These are phyloP conservation scores for Perdita meconis DNA, from an alignment of 2,888 invertebrate species.

Conservation along the genomic window DNA sequence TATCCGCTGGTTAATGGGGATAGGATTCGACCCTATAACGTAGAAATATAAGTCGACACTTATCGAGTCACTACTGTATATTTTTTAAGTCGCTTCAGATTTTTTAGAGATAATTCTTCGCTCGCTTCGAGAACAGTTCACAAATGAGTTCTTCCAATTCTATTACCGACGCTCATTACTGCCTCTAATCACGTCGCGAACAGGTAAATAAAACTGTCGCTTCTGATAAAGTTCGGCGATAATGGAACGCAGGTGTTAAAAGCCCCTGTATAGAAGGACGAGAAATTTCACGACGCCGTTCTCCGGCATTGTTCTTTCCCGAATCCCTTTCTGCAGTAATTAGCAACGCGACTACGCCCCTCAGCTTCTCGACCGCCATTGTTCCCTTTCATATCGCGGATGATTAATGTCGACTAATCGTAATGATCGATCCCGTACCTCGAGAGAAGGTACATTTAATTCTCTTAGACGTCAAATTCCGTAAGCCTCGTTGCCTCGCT, in stretches of 20 bases:
- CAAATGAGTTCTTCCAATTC: neutral
- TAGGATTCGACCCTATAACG: too few relatives aligned
- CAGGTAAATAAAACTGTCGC: constrained; percentile 8
- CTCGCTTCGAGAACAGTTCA: neutral
- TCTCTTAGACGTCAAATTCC: constrained; percentile 47
- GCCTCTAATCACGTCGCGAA: constrained; percentile 1
- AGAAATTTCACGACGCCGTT: constrained; percentile 39
- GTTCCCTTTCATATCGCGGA: constrained; percentile 65
- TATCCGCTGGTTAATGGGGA: too few relatives aligned
- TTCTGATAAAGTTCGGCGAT: constrained; percentile 9
- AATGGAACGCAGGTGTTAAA: constrained; percentile 34
- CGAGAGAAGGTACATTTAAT: constrained; percentile 46
- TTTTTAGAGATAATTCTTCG: neutral
- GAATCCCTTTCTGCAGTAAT: constrained; percentile 66
- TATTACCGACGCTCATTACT: neutral
- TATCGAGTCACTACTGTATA: too few relatives aligned
- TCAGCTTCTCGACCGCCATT: constrained; percentile 47
- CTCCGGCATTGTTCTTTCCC: constrained; percentile 50
- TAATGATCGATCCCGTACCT: constrained; percentile 55
- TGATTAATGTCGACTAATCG: constrained; percentile 67
- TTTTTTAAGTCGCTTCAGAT: too few relatives aligned
- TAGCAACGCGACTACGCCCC: constrained; percentile 62
- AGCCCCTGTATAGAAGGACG: constrained; percentile 19
- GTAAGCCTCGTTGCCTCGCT: constrained; percentile 32
- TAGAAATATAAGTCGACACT: too few relatives aligned